Evolutionary conservation across 2,888 invertebrate genomes (phyloP), one percentile per base, ranked within the genome.

Genomic region (Geotrupes spiniger): DNA sequence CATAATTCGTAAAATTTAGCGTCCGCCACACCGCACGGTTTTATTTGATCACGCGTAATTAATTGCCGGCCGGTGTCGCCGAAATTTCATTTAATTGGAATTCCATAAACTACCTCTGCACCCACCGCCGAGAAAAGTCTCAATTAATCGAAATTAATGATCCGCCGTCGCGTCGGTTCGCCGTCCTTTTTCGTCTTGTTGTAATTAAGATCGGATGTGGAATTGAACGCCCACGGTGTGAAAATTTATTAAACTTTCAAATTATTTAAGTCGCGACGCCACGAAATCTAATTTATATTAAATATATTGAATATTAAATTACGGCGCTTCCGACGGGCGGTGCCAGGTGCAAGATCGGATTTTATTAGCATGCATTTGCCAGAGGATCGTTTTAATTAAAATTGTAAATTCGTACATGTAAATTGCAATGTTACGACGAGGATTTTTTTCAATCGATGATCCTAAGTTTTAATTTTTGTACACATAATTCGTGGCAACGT

Each of bases 241-340:
- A 17, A 36, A 36, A 31, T 27, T 36, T 57, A 59, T 57, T 59
- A 56, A 21, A 53, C 56, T 43, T 53, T 56, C 56, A 55, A 59
- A 61, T 61, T 61, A 59, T 53, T 41, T 36, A 54, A 49, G 58
- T 54, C 50, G 53, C 43, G 56, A 52, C 49, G 56, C 50, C 50
- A 52, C 52, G 54, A 44, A 57, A 61, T 59, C 54, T 53, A 61
- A 61, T 61, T 60, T 60, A 57, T 54, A 57, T 60, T 58, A 61
- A 58, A 61, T 61, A 56, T 58, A 58, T 57, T 38, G 53, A 53
- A 51, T 59, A 60, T 58, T 56, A 48, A 51, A 60, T 61, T 61
- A 56, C 38, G 33, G 17, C 14, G 33, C 6, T 21, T 21, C 21
- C 21, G 21, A 4, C 21, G 21, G 21, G 4, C 6, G 21, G 21